phyloP scores from a whole-genome alignment of 2,888 invertebrate species.

The Choreutis nemorana region DNA sequence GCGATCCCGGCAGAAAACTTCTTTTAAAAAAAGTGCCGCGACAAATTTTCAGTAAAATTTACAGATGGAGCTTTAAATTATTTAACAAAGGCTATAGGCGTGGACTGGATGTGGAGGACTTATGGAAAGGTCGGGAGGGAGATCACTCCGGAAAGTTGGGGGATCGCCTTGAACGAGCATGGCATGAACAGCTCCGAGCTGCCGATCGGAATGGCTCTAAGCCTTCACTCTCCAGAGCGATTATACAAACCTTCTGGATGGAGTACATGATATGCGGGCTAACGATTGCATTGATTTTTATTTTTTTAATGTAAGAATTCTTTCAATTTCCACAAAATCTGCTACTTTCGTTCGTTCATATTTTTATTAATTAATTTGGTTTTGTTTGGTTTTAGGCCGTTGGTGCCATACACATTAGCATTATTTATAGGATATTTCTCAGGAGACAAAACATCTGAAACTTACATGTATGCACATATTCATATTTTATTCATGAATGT shows the following conservation, averaged over 20 bases:
- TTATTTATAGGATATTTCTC: slow-evolving; percentile 72
- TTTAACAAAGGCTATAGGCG: slow-evolving; percentile 70
- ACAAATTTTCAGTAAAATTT: no score
- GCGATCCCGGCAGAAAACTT: no score
- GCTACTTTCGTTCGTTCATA: no score
- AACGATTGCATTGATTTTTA: slow-evolving; percentile 62
- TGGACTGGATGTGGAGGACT: slow-evolving; percentile 70
- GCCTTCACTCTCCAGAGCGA: slow-evolving; percentile 68
- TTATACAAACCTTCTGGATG: slow-evolving; percentile 67
- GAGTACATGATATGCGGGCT: slow-evolving; percentile 69
- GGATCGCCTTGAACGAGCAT: slow-evolving; percentile 71
- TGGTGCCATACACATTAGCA: slow-evolving; percentile 69
- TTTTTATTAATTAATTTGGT: no score
- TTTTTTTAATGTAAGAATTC: slow-evolving; percentile 68
- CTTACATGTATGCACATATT: slow-evolving; percentile 68
- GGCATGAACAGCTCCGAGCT: slow-evolving; percentile 65
- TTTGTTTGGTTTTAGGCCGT: slow-evolving; percentile 54
- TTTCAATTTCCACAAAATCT: no score
- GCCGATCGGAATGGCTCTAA: slow-evolving; percentile 52
- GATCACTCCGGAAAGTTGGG: slow-evolving; percentile 74
- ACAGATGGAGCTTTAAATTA: slow-evolving; percentile 73
- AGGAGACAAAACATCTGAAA: slow-evolving; percentile 49
- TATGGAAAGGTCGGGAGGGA: slow-evolving; percentile 68
- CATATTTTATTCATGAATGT: slow-evolving; percentile 70
- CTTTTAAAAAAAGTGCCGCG: no score